Evolutionary conservation across 1,140 invertebrate genomes (phyloP).

Genomic region (Heliconius hermathena): DNA sequence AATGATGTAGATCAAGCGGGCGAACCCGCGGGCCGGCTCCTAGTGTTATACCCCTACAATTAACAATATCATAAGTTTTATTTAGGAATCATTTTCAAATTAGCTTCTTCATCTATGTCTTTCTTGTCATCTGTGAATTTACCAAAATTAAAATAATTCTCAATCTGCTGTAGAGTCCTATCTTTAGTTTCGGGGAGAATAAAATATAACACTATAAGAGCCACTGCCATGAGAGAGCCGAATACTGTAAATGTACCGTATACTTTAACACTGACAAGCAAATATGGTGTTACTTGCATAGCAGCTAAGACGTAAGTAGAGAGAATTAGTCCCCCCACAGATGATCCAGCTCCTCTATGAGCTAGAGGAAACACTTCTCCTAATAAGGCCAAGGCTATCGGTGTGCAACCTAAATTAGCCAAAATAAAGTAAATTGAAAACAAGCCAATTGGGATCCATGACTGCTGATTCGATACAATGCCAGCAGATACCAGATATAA

Average conservation of each 20-base stretch:
- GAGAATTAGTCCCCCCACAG: slow-evolving; percentile 49
- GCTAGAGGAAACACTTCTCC: slow-evolving; percentile 65
- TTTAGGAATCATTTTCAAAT: slow-evolving; percentile 41
- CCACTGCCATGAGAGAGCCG: slow-evolving; percentile 45
- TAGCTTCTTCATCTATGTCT: slow-evolving; percentile 38
- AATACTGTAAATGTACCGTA: slow-evolving; percentile 62
- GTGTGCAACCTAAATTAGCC: slow-evolving; percentile 64
- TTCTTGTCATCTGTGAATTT: slow-evolving; percentile 42
- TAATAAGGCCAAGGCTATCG: slow-evolving; percentile 62
- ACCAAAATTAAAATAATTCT: slow-evolving; percentile 61
- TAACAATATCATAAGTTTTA: not conserved
- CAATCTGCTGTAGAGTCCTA: slow-evolving; percentile 65
- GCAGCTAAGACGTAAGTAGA: slow-evolving; percentile 49
- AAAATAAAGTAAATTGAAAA: slow-evolving; percentile 62
- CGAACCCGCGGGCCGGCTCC: too few species aligned
- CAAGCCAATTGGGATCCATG: slow-evolving; percentile 54
- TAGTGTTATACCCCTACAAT: too few species aligned
- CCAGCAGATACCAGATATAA: slow-evolving; percentile 47
- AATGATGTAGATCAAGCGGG: too few species aligned
- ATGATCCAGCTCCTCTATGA: slow-evolving; percentile 57
- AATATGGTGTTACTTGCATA: slow-evolving; percentile 59
- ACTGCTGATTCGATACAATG: slow-evolving; percentile 49
- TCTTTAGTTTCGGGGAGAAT: slow-evolving; percentile 66
- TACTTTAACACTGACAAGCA: slow-evolving; percentile 53
- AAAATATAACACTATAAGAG: slow-evolving; percentile 50